phyloP scores from a whole-genome alignment of 2,888 invertebrate species.

The Agriopis leucophaearia region DNA sequence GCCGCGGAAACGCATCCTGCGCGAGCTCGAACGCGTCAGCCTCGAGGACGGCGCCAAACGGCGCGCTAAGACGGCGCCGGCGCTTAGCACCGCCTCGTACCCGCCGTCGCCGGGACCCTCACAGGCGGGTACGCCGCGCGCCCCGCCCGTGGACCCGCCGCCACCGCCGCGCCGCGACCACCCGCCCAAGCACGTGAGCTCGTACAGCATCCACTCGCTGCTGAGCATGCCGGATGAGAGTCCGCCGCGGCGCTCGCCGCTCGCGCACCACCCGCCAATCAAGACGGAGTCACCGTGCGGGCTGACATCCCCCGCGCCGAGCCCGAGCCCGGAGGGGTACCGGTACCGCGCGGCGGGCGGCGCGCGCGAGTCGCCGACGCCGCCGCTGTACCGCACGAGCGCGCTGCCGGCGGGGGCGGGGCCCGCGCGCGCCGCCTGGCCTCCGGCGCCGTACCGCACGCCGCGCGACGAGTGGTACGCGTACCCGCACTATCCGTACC shows the following conservation, averaged over 20 bases:
- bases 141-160: constrained; percentile 57
- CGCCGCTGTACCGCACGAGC: constrained; percentile 68
- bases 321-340: constrained; percentile 77
- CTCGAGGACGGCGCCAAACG: constrained; percentile 89
- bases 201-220: constrained; percentile 94
- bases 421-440: constrained; percentile 46
- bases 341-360: constrained; percentile 74
- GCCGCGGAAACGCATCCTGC: constrained; percentile 93
- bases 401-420: constrained; percentile 46
- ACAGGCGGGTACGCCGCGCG: constrained; percentile 54
- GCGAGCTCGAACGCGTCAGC: constrained; percentile 93
- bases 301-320: constrained; percentile 75
- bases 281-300: constrained; percentile 76
- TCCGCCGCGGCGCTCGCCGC: constrained; percentile 70
- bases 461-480: constrained; percentile 66
- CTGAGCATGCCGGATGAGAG: constrained; percentile 88
- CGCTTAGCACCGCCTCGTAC: constrained; percentile 74
- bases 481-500: constrained; percentile 75
- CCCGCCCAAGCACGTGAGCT: constrained; percentile 87
- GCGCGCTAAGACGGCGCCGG: constrained; percentile 81
- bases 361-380: constrained; percentile 51
- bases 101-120: constrained; percentile 62
- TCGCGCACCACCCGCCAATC: constrained; percentile 66
- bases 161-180: constrained; percentile 62
- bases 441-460: constrained; percentile 53